Base-by-base conservation (phyloP, 2,888 invertebrate genomes). In the Acleris sparsana region DNA sequence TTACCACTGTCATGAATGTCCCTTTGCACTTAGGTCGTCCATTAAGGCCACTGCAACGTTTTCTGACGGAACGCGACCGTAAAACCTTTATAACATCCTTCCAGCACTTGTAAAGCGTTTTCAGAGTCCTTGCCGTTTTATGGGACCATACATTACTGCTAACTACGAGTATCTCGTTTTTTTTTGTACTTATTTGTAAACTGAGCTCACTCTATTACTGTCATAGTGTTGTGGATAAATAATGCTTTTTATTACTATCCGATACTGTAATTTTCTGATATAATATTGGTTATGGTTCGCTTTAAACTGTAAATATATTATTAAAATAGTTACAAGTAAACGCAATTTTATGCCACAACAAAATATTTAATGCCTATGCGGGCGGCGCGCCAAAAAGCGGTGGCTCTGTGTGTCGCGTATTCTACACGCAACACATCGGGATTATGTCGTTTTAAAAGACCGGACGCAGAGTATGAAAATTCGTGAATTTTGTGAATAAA, bases 1-100 rank as follows among this genome's bases (percentile, higher is more conserved):
- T 69, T 55, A 65, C 64, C 68, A 62, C 82, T 85, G 84, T 86
- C 88, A 85, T 89, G 88, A 92, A 92, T 91, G 90, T 90, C 86
- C 82, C 80, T 86, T 86, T 91, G 92, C 92, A 92, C 92, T 92
- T 91, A 92, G 89, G 82, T 86, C 88, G 86, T 89, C 90, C 92
- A 92, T 92, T 92, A 92, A 87, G 87, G 80, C 84, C 84, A 84
- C 82, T 89, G 92, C 90, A 92, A 80, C 86, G 85, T 84, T 82
- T 82, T 82, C 87, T 89, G 89, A 89, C 87, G 88, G 86, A 89
- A 89, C 87, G 88, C 84, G 88, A 86, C 88, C 89, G 85, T 92
- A 90, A 92, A 92, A 92, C 86, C 89, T 90, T 92, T 92, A 92
- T 89, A 89, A 91, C 90, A 90, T 91, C 91, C 91, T 90, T 89